phyloP scores from a whole-genome alignment of 2,888 invertebrate genomes.

The Drosophila trichaetosa region DNA sequence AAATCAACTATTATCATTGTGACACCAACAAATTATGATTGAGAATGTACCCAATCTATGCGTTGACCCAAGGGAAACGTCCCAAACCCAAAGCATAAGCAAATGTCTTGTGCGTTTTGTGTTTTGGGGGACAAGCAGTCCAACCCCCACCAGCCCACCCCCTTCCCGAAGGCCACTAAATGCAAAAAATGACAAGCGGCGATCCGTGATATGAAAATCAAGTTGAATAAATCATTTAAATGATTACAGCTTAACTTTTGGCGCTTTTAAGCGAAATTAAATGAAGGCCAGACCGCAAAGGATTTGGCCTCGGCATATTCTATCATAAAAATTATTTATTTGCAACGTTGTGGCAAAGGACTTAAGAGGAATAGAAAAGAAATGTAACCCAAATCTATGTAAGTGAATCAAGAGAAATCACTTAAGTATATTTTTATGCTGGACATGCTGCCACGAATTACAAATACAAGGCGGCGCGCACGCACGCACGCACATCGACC shows the following conservation, averaged over 20 bases:
- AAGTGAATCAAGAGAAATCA: slow-evolving; percentile 81
- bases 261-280: slow-evolving; percentile 82
- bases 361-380: slow-evolving; percentile 57
- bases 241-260: slow-evolving; percentile 81
- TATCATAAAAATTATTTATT: slow-evolving; percentile 80
- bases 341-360: slow-evolving; percentile 49
- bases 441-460: slow-evolving; percentile 82
- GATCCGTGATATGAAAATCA: slow-evolving; percentile 77
- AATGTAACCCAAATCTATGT: slow-evolving; percentile 82
- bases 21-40: slow-evolving; percentile 81
- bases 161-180: background rate
- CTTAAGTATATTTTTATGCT: slow-evolving; percentile 81
- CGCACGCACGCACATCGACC: slow-evolving; percentile 50
- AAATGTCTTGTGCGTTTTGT: slow-evolving; percentile 21
- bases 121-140: background rate
- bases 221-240: slow-evolving; percentile 79
- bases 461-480: slow-evolving; percentile 75
- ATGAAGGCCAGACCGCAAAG: slow-evolving; percentile 58
- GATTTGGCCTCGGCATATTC: slow-evolving; percentile 39
- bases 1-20: slow-evolving; percentile 79
- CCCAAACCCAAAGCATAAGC: slow-evolving; percentile 25
- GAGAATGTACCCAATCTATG: slow-evolving; percentile 65
- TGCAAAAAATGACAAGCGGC: slow-evolving; percentile 55
- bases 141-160: background rate
- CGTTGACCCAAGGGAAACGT: slow-evolving; percentile 39